These are phyloP conservation scores for Ophonus ardosiacus DNA, from an alignment of 2,888 invertebrate genomes.

Conservation along the genomic window DNA sequence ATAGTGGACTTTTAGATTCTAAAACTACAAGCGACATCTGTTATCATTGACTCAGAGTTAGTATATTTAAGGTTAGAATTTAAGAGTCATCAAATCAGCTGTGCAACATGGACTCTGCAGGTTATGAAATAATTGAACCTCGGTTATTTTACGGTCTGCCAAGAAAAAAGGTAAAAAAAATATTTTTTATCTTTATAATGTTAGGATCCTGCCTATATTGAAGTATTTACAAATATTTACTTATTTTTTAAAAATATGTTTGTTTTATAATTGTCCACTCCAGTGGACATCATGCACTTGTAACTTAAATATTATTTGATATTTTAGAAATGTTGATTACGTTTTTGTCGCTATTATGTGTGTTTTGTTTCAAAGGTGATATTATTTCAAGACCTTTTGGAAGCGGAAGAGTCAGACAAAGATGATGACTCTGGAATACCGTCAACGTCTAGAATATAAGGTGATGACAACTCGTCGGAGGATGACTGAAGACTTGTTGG, in stretches of 20 bases:
- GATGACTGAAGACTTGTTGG: neutral
- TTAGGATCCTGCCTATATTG: neutral
- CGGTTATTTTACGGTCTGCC: neutral
- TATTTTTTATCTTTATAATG: neutral
- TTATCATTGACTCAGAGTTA: neutral
- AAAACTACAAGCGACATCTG: conserved; percentile 1
- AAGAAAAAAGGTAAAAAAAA: neutral
- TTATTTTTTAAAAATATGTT: neutral
- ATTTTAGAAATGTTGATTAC: neutral
- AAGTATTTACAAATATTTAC: neutral
- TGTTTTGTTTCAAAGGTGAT: neutral
- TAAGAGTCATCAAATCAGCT: neutral
- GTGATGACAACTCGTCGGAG: neutral
- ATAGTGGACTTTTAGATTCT: conserved; percentile 2
- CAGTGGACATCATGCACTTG: conserved; percentile 1
- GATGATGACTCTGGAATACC: neutral
- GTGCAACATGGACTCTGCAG: neutral
- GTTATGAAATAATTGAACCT: neutral
- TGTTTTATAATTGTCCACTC: conserved; percentile 1
- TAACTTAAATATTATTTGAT: neutral
- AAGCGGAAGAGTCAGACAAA: neutral
- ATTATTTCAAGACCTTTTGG: neutral
- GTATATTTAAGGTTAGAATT: neutral
- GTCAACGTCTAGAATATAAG: neutral
- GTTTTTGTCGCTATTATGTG: neutral